Base-by-base conservation (phyloP, 2,113 vertebrate genomes). In the Aegotheles bennettii region DNA sequence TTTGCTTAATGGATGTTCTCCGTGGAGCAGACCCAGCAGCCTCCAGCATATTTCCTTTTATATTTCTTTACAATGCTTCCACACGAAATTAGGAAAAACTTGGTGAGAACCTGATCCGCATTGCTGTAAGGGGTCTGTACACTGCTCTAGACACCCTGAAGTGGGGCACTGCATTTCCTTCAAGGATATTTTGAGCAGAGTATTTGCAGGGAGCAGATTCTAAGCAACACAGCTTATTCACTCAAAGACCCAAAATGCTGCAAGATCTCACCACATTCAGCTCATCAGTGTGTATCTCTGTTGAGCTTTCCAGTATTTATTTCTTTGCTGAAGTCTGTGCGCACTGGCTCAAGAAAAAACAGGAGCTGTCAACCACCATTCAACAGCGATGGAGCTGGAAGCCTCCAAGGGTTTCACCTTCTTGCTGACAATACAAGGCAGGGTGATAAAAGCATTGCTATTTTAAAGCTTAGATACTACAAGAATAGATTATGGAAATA, bases 401-500 rank as follows among this genome's bases (percentile, higher is more conserved):
- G 53, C 36, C 80, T 77, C 73, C 18, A 20, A 86, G 42, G 56
- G 23, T 70, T 95, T 80, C 85, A 87, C 84, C 93, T 68, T 24
- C 56, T 42, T 45, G 50, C 63, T 94, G 71, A 54, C 83, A 95
- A 83, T 59, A 77, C 45, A 31, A 85, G 85, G 70, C 70, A 88
- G 70, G 71, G 38, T 47, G 81, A 89, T 36, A 84, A 88, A 0
- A 35, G 33, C 7, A 3, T 84, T 93, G 51, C 70, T 85, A 61
- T 90, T 95, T 94, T 86, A 47, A 36, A 90, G 47, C 25, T 33
- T 43, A 40, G 70, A 2, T 36, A 40, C 28, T 25, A 26, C 63
- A 54, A 80, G 75, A 74, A 86, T 28, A 38, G 53, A 63, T 65
- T 50, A 90, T 74, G 90, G n/a, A 88, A 90, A 92, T 65, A 69